Percentiles rank a stretch among this genome's conserved stretches.
phyloP scores from a whole-genome alignment of 2,888 invertebrate genomes.

The Chloroclysta siterata region DNA sequence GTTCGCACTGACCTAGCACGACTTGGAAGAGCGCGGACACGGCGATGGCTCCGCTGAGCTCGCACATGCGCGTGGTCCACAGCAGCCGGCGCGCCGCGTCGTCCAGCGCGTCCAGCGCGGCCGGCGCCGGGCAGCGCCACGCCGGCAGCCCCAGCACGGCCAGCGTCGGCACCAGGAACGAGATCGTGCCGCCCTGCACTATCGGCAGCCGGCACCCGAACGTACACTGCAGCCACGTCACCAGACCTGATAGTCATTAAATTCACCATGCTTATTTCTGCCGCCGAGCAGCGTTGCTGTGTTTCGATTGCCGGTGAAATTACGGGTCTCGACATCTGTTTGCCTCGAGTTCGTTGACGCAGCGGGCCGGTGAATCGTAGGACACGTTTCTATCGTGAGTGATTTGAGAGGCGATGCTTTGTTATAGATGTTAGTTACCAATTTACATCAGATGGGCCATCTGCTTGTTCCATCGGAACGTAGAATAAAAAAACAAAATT shows the following conservation, averaged over 20 bases:
- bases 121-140: conserved; percentile 88
- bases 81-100: conserved; percentile 83
- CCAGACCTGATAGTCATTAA: conserved; percentile 86
- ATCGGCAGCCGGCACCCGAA: conserved; percentile 91
- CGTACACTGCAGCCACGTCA: conserved; percentile 90
- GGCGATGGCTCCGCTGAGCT: conserved; percentile 93
- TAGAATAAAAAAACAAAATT: too few species aligned
- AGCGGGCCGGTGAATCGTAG: too few species aligned
- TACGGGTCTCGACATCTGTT: too few species aligned
- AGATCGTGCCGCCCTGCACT: conserved; percentile 92
- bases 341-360: too few species aligned
- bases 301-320: too few species aligned
- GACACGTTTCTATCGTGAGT: too few species aligned
- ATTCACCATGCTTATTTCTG: background rate
- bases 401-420: too few species aligned
- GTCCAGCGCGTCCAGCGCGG: conserved; percentile 81
- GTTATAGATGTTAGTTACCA: too few species aligned
- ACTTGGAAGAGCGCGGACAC: conserved; percentile 91
- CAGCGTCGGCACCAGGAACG: conserved; percentile 91
- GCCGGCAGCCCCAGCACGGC: conserved; percentile 89
- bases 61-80: conserved; percentile 92
- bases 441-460: too few species aligned
- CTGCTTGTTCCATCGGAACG: too few species aligned
- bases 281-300: too few species aligned
- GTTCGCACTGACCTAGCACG: conserved; percentile 87